phyloP scores from a whole-genome alignment of 2,113 vertebrate species.

The Psammodynastes pulverulentus region DNA sequence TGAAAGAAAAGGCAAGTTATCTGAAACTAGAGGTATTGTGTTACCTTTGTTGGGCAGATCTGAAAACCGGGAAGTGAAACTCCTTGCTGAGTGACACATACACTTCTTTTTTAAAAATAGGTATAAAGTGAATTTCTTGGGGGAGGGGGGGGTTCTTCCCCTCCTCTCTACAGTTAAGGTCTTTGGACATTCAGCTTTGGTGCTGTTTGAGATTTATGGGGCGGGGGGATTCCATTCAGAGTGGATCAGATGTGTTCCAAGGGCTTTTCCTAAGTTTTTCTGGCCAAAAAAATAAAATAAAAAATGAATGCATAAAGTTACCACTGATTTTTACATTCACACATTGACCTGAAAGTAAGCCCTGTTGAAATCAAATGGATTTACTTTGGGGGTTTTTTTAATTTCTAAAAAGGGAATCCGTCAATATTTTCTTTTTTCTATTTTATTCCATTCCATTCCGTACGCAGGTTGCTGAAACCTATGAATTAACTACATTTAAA shows the following conservation, averaged over 20 bases:
- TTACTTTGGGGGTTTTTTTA: not conserved
- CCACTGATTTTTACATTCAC: not conserved
- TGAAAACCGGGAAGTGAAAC: constrained; percentile 6
- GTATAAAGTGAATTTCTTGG: not conserved
- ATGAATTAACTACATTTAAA: too few species aligned
- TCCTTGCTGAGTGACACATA: not conserved
- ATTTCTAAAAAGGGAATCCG: not conserved
- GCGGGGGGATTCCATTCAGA: too few species aligned
- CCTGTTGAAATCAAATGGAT: not conserved
- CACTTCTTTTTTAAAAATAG: not conserved
- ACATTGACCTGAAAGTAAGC: not conserved
- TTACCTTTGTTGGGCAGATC: constrained; percentile 43
- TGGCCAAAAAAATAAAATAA: not conserved
- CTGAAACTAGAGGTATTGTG: not conserved
- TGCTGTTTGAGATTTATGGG: too few species aligned
- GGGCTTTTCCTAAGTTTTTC: not conserved
- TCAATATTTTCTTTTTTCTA: not conserved
- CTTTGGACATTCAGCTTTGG: not conserved
- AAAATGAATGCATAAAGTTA: not conserved
- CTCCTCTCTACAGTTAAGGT: too few species aligned
- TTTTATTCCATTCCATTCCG: too few species aligned
- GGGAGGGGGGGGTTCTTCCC: too few species aligned
- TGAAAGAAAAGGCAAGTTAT: not conserved
- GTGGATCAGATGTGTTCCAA: not conserved
- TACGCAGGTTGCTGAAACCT: too few species aligned